phyloP scores from a whole-genome alignment of 2,113 vertebrate genomes.

The Campylorhamphus procurvoides region DNA sequence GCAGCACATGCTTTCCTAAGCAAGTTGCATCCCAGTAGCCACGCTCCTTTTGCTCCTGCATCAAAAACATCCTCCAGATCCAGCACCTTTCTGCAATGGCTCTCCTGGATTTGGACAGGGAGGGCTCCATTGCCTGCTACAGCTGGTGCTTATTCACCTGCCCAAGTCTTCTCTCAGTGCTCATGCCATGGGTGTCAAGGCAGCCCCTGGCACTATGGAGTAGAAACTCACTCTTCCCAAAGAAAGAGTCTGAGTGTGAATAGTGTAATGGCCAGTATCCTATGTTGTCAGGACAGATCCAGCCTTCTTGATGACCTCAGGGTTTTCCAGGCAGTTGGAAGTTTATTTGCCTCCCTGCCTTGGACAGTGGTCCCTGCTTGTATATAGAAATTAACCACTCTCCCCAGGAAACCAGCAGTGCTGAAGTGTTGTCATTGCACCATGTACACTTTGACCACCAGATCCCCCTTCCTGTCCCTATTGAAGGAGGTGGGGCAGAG shows the following conservation, averaged over 20 bases:
- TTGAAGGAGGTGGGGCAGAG: rapidly evolving
- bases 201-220: rapidly evolving
- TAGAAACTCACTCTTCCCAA: background rate
- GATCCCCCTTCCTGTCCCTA: background rate
- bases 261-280: too few species aligned
- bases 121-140: background rate
- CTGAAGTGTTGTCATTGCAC: background rate
- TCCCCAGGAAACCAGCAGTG: background rate
- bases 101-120: background rate
- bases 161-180: background rate
- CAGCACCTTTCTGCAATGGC: background rate
- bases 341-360: background rate
- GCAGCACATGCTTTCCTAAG: rapidly evolving
- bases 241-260: background rate
- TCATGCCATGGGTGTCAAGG: rapidly evolving
- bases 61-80: background rate
- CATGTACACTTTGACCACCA: rapidly evolving
- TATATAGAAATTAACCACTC: rapidly evolving
- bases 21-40: background rate
- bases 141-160: background rate
- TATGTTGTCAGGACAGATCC: background rate
- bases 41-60: background rate
- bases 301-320: background rate
- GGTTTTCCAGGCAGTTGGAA: background rate
- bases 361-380: background rate